Percentiles rank a stretch among this genome's conserved stretches.
Evolutionary conservation across 2,888 invertebrate species (phyloP).

Genomic region (Elysia crispata): DNA sequence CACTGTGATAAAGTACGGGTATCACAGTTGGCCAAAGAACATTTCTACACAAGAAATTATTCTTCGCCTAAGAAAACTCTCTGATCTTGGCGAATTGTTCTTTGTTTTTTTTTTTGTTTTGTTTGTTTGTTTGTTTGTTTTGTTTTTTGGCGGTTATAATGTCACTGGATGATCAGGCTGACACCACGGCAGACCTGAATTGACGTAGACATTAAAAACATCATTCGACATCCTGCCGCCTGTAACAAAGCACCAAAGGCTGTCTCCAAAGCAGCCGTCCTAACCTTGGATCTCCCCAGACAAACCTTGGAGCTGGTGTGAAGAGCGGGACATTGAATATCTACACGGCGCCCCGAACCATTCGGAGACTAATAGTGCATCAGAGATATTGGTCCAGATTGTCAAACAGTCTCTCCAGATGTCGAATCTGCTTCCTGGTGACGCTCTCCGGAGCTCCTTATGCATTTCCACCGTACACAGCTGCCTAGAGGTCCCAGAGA

Average conservation of each 20-base stretch:
- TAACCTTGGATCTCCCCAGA: not conserved
- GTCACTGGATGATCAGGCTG: too few species aligned
- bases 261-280: not conserved
- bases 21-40: not conserved
- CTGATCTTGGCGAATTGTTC: not conserved
- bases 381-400: conserved; percentile 55
- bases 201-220: conserved; percentile 25
- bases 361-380: conserved; percentile 49
- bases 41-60: not conserved
- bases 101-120: too few species aligned
- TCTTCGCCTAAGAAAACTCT: not conserved
- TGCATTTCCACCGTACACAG: too few species aligned
- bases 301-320: conserved; percentile 3
- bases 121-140: too few species aligned
- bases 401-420: conserved; percentile 50
- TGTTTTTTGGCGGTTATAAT: too few species aligned
- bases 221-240: too few species aligned
- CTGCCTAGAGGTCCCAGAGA: not conserved
- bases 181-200: conserved; percentile 30
- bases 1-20: not conserved
- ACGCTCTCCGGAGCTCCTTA: conserved; percentile 36
- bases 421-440: not conserved
- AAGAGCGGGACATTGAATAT: conserved; percentile 19
- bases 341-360: not conserved
- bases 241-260: not conserved